Conservation (phyloP, 2,888 invertebrate genomes). For the Blastobasis lacticolella region DNA sequence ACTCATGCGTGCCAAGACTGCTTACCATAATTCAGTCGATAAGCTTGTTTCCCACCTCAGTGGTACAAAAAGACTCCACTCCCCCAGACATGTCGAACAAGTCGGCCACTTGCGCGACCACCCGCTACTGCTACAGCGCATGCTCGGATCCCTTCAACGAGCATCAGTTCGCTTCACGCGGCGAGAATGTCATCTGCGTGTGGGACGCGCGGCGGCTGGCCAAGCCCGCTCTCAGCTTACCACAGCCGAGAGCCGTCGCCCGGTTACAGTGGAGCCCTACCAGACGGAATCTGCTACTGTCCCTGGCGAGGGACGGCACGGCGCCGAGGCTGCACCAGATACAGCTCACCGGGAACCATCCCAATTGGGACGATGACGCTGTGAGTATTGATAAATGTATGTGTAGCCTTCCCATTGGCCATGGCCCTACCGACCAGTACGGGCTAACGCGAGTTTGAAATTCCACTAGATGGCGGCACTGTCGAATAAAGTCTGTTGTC, state of each 20-base stretch:
- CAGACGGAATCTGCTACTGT: conserved; percentile 85
- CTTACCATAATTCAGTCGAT: too few relatives aligned
- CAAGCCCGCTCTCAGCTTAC: conserved; percentile 84
- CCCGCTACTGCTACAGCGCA: conserved; percentile 89
- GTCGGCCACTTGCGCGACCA: conserved; percentile 78
- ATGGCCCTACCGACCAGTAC: too few relatives aligned
- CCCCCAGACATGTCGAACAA: conserved; percentile 79
- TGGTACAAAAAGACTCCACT: too few relatives aligned
- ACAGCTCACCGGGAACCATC: conserved; percentile 37
- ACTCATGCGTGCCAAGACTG: too few relatives aligned
- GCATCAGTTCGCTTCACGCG: conserved; percentile 87
- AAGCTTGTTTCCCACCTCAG: too few relatives aligned
- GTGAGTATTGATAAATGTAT: background rate
- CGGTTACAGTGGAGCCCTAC: conserved; percentile 93
- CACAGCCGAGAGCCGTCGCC: conserved; percentile 77
- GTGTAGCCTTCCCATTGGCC: too few relatives aligned
- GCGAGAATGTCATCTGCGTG: conserved; percentile 85
- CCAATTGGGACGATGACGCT: background rate
- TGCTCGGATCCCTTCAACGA: conserved; percentile 85
- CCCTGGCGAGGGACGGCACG: conserved; percentile 85
- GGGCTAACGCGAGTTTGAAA: too few relatives aligned
- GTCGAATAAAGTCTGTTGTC: too few relatives aligned
- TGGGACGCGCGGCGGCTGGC: conserved; percentile 94
- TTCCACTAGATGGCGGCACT: too few relatives aligned
- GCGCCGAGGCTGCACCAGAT: conserved; percentile 90